Evolutionary conservation across 2,888 invertebrate species (phyloP).

Genomic region (Microplitis manilae): DNA sequence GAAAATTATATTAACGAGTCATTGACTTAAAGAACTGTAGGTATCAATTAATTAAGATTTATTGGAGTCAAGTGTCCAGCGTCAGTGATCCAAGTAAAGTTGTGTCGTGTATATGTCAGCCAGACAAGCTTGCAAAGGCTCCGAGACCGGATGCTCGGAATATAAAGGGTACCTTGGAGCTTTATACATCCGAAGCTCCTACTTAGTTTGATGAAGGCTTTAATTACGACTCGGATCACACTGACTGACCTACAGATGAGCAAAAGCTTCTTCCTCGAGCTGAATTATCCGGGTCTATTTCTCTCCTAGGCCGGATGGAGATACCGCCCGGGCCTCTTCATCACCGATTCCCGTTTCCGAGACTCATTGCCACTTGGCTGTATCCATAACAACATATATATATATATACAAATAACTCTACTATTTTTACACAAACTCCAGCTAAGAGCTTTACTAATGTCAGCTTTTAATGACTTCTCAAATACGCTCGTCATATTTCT

Average conservation of each 20-base stretch:
- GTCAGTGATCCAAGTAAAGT: neutral
- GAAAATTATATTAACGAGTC: neutral
- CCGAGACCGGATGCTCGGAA: neutral
- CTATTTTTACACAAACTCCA: slow-evolving; percentile 10
- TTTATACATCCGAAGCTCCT: slow-evolving; percentile 30
- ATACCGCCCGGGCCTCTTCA: slow-evolving; percentile 20
- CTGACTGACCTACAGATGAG: slow-evolving; percentile 45
- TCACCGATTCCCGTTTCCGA: slow-evolving; percentile 5
- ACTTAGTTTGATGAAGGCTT: slow-evolving; percentile 52
- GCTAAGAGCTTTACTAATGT: slow-evolving; percentile 8
- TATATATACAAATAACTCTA: no score
- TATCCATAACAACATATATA: slow-evolving; percentile 36
- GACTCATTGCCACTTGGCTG: slow-evolving; percentile 44
- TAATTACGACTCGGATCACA: slow-evolving; percentile 47
- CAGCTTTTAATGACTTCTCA: slow-evolving; percentile 6
- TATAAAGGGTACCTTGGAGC: slow-evolving; percentile 1
- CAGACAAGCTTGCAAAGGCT: slow-evolving; percentile 6
- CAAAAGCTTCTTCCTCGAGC: slow-evolving; percentile 19
- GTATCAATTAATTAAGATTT: neutral
- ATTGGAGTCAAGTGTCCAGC: slow-evolving; percentile 1
- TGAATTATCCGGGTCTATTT: slow-evolving; percentile 42
- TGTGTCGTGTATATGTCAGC: neutral
- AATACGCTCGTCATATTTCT: slow-evolving; percentile 5
- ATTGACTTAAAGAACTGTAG: neutral
- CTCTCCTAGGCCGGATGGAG: slow-evolving; percentile 25